Conservation (phyloP, 2,797 vertebrate species). For the Menidia menidia region DNA sequence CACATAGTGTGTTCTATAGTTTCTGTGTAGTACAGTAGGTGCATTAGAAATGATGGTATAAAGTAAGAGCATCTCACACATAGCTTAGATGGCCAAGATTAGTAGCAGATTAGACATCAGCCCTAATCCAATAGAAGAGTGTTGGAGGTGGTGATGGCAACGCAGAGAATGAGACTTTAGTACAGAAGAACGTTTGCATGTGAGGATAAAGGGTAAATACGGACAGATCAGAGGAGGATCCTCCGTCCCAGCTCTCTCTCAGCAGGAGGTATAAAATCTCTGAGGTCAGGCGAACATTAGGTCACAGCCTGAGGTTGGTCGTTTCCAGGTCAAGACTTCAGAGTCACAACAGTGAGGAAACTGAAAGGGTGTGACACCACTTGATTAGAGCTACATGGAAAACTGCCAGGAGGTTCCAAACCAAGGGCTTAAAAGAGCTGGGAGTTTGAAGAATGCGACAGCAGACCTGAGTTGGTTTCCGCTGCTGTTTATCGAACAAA, state of each 20-base stretch:
- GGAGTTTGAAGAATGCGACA: slow-evolving; percentile 14
- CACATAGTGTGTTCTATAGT: slow-evolving; percentile 14
- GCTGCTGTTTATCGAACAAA: neutral
- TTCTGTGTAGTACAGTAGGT: slow-evolving; percentile 31
- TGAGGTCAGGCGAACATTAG: slow-evolving; percentile 42
- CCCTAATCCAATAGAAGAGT: slow-evolving; percentile 58
- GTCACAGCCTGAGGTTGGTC: slow-evolving; percentile 36
- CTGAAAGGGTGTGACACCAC: slow-evolving; percentile 39
- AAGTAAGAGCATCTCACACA: slow-evolving; percentile 47
- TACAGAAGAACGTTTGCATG: slow-evolving; percentile 8
- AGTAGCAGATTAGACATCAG: slow-evolving; percentile 71
- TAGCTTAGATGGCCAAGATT: slow-evolving; percentile 75
- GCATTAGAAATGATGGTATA: slow-evolving; percentile 36
- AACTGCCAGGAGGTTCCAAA: slow-evolving; percentile 6
- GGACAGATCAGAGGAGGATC: slow-evolving; percentile 33
- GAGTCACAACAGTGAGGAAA: slow-evolving; percentile 28
- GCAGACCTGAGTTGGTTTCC: neutral
- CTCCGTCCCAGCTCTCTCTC: slow-evolving; percentile 41
- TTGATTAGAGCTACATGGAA: slow-evolving; percentile 19
- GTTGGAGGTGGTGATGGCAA: slow-evolving; percentile 18
- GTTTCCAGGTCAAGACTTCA: slow-evolving; percentile 64
- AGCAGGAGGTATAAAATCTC: slow-evolving; percentile 54
- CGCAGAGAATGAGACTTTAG: slow-evolving; percentile 23
- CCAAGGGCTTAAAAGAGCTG: slow-evolving; percentile 1
- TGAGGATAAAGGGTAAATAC: slow-evolving; percentile 12